A percentile compares a stretch with the other conserved stretches of the same genome.
phyloP scores from a whole-genome alignment of 2,888 invertebrate genomes.

The Luperina testacea region DNA sequence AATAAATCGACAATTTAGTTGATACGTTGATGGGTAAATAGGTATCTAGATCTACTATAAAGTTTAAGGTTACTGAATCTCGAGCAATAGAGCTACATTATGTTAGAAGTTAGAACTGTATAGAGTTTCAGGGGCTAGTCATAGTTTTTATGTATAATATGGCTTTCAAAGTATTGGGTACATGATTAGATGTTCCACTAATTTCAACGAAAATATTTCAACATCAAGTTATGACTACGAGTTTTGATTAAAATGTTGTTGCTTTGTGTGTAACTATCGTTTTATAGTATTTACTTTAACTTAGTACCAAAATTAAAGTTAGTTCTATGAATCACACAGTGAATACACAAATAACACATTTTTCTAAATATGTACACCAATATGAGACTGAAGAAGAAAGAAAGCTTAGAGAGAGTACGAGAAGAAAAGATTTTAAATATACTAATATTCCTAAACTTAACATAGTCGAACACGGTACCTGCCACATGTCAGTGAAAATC shows the following conservation, averaged over 20 bases:
- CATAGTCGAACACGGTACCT: too few species aligned
- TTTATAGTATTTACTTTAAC: too few species aligned
- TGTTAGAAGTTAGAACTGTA: too few species aligned
- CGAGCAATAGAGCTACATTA: background rate
- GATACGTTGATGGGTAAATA: background rate
- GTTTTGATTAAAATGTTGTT: constrained; percentile 30
- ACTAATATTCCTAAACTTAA: too few species aligned
- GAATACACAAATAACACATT: too few species aligned
- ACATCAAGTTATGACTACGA: background rate
- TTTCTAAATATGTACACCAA: too few species aligned
- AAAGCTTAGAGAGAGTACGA: too few species aligned
- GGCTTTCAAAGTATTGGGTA: background rate
- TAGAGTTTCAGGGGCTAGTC: background rate
- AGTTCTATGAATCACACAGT: background rate
- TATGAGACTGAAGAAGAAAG: too few species aligned
- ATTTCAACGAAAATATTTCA: constrained; percentile 1
- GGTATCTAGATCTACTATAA: too few species aligned
- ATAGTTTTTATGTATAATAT: background rate
- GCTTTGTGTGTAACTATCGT: too few species aligned
- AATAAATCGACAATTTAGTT: background rate
- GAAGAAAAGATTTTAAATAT: too few species aligned
- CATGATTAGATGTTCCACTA: background rate
- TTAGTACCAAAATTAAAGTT: background rate
- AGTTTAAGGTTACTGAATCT: background rate
- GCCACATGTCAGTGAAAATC: too few species aligned